Evolutionary conservation across 2,797 vertebrate genomes (phyloP).

Genomic region (Halcyon leucocephala): DNA sequence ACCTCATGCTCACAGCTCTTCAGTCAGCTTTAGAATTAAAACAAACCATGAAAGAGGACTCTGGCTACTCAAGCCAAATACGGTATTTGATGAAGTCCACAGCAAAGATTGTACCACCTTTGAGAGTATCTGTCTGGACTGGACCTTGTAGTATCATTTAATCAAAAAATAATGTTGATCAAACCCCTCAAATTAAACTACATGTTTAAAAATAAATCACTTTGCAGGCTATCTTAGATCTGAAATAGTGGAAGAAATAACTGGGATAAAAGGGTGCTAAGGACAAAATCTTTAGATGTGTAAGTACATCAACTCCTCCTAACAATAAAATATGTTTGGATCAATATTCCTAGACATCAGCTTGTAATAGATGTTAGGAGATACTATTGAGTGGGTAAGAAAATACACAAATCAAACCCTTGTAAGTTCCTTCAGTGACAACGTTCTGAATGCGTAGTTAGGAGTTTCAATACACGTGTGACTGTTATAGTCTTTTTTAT

Average conservation of each 20-base stretch:
- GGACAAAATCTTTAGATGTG: conserved; percentile 50
- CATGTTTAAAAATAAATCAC: neutral
- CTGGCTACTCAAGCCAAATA: neutral
- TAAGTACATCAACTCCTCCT: conserved; percentile 50
- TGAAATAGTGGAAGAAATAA: neutral
- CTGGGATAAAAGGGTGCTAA: conserved; percentile 38
- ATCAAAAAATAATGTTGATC: neutral
- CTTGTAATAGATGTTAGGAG: conserved; percentile 42
- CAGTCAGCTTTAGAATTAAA: neutral
- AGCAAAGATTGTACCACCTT: neutral
- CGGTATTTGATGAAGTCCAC: neutral
- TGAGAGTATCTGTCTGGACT: neutral
- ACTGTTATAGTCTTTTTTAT: neutral
- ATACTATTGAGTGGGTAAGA: conserved; percentile 21
- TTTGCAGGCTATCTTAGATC: neutral
- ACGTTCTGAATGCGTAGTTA: neutral
- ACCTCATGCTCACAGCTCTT: neutral
- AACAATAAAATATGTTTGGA: conserved; percentile 59
- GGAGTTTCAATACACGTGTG: neutral
- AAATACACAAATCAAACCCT: conserved; percentile 50
- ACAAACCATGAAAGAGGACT: neutral
- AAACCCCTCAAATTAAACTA: neutral
- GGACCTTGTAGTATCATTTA: neutral
- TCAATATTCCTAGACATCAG: conserved; percentile 55
- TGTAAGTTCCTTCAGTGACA: conserved; percentile 19